Conservation (phyloP, 2,797 vertebrate genomes). For the Falco berigora region DNA sequence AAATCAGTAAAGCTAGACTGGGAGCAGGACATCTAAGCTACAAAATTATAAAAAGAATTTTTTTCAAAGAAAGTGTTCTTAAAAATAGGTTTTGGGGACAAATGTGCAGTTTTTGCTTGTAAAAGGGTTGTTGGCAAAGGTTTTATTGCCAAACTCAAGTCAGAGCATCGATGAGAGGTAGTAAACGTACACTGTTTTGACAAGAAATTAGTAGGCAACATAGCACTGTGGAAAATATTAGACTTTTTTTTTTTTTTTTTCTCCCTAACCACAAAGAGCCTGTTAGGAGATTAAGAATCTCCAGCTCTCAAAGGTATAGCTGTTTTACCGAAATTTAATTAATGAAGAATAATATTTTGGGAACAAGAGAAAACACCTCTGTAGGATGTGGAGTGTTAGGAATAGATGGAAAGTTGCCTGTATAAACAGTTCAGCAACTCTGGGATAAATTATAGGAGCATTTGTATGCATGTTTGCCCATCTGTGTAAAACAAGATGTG, state of each 20-base stretch:
- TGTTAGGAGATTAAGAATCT: neutral
- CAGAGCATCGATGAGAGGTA: neutral
- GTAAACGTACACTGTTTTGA: neutral
- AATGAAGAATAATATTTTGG: slow-evolving; percentile 48
- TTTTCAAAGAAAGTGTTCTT: neutral
- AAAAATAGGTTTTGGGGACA: neutral
- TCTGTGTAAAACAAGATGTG: neutral
- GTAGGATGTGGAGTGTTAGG: neutral
- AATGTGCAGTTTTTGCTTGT: neutral
- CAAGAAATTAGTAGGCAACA: neutral
- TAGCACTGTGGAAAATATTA: neutral
- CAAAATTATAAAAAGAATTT: neutral
- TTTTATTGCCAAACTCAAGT: neutral
- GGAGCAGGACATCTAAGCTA: neutral
- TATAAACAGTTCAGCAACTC: slow-evolving; percentile 10
- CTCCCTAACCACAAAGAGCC: neutral
- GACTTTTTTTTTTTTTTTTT: neutral
- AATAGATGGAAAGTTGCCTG: slow-evolving; percentile 6
- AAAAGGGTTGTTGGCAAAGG: neutral
- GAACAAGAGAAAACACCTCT: slow-evolving; percentile 34
- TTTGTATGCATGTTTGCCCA: slow-evolving; percentile 2
- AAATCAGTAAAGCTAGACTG: neutral
- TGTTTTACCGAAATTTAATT: slow-evolving; percentile 5
- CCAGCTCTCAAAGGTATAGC: slow-evolving; percentile 6
- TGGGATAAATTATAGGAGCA: slow-evolving; percentile 7